Conservation (phyloP, 2,888 invertebrate species). For the Apantesis nais region DNA sequence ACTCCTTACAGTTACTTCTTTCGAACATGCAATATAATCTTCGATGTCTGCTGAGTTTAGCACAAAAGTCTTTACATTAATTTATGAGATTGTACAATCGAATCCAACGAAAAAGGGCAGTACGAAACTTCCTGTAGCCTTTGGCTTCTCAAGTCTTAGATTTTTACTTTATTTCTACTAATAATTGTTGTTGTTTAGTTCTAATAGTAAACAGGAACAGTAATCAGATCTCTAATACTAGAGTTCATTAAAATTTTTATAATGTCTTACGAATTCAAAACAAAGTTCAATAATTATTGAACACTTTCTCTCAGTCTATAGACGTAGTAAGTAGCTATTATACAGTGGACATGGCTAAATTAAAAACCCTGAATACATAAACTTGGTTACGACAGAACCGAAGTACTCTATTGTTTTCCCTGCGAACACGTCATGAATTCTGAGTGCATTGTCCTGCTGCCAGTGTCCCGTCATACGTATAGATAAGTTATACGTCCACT, state of each 20-base stretch:
- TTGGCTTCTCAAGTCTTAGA: neutral
- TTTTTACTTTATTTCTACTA: neutral
- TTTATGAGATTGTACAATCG: neutral
- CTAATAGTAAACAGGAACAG: neutral
- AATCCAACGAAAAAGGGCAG: neutral
- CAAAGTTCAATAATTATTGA: conserved; percentile 10
- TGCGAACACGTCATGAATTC: conserved; percentile 62
- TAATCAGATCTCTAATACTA: neutral
- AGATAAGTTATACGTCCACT: conserved; percentile 55
- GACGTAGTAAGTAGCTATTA: conserved; percentile 7
- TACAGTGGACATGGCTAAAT: conserved; percentile 22
- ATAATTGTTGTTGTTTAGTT: neutral
- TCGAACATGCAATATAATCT: neutral
- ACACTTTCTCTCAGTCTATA: conserved; percentile 5
- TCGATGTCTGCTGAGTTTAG: neutral
- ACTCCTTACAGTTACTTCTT: too few relatives aligned
- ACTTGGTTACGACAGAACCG: conserved; percentile 57
- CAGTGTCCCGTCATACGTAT: conserved; percentile 49
- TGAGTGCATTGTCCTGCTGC: conserved; percentile 67
- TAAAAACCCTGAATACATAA: conserved; percentile 37
- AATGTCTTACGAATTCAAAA: neutral
- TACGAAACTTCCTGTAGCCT: neutral
- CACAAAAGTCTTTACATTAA: neutral
- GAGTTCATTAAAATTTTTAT: neutral
- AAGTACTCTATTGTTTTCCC: conserved; percentile 65